Base-by-base conservation (phyloP, 64 coral and sea anemone species). In the Platygyra sinensis region DNA sequence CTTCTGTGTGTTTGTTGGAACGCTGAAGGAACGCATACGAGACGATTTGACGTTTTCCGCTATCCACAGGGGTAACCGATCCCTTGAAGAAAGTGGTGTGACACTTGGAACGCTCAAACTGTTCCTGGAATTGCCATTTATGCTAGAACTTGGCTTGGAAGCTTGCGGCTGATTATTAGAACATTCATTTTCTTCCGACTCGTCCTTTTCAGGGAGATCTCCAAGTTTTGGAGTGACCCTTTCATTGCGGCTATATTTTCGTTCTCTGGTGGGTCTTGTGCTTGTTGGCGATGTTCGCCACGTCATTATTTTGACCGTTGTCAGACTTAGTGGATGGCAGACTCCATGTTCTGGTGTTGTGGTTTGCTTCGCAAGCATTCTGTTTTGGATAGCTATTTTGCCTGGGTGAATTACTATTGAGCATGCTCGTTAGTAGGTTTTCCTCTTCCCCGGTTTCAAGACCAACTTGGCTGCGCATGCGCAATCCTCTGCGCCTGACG, bases 121-220 rank as follows among this genome's bases (percentile, higher is more conserved):
- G n/a, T 77, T 91, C 24, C 81, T 42, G 2, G 51, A 61, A 46
- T 59, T 79, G 10, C 59, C 55, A 1, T 79, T 55, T 10, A 16
- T 25, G 8, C 18, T 52, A 13, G 20, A 83, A n/a, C 27, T 32
- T 39, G 28, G 79, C 8, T 82, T 65, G 19, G 16, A 19, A 82
- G 38, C 15, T 17, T 64, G 18, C 5, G 16, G 24, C 14, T 61
- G 52, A 72, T 33, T 82, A 39, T 16, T 30, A 4, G 65, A 73
- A 55, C 4, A 50, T 17, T 91, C 67, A 24, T 33, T 76, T 33
- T 89, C 93, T 62, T 91, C 90, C 20, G 73, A 50, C 77, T 95
- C 90, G 32, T 95, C 94, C 17, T 96, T 91, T 38, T 96, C 94
- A 20, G 83, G 87, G 0, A 96, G 65, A 36, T 96, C 91, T 72